A percentile compares a stretch with the other conserved stretches of the same genome.
Conservation (phyloP, 35 echinoderm and acorn worm species). For the Antedon bifida region DNA sequence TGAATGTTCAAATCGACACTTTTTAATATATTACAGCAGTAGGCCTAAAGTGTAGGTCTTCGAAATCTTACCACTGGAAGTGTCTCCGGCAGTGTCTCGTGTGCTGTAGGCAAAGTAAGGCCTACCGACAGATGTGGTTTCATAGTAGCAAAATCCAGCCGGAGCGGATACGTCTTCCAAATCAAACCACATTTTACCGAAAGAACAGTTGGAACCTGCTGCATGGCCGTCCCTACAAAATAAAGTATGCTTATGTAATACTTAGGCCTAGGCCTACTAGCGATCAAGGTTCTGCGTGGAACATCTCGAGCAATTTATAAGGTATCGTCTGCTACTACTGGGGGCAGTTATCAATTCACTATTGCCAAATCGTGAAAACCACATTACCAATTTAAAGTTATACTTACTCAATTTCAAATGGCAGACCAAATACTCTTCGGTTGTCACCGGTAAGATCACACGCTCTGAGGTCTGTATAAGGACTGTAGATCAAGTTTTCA, state of each 20-base stretch:
- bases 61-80: neutral
- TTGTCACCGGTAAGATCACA: neutral
- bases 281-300: too few species aligned
- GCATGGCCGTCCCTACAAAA: neutral
- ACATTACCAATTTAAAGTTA: too few species aligned
- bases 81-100: neutral
- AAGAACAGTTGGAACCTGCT: neutral
- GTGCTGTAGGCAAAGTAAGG: neutral
- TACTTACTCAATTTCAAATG: neutral
- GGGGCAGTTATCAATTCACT: too few species aligned
- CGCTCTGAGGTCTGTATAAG: conserved; percentile 18
- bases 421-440: neutral
- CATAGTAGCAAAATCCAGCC: neutral
- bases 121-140: neutral
- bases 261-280: too few species aligned
- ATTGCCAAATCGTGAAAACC: too few species aligned
- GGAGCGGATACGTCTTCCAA: neutral
- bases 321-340: too few species aligned
- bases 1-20: too few species aligned
- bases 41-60: too few species aligned
- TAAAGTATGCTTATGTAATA: too few species aligned
- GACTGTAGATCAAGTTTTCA: conserved; percentile 23
- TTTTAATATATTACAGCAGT: too few species aligned
- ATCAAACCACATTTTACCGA: conserved; percentile 15
- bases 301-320: too few species aligned